Evolutionary conservation across 1,140 invertebrate genomes (phyloP), one percentile per base, ranked within the genome.

Genomic region (Phthorimaea operculella): DNA sequence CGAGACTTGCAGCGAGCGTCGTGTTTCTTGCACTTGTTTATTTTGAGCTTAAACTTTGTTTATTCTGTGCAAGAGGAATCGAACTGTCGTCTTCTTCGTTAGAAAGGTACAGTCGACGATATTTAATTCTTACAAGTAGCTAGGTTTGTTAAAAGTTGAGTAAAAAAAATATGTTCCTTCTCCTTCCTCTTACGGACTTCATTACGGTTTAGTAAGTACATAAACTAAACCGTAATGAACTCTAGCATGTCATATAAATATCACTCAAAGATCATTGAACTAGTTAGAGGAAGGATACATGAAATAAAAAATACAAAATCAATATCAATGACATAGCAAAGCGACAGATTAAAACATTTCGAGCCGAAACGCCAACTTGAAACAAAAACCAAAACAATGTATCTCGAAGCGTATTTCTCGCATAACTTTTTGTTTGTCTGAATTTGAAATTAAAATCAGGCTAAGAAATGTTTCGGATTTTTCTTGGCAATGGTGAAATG

Each of bases 381-480:
- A 39, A 39, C 2, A 39, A n/a, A 39, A 39, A 4, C 1, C 10
- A n/a, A 39, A 39, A 39, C 36, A 39, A 39, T 39, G 36, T 12
- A 39, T 39, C 10, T 39, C 10, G 8, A 39, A 39, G n/a, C 36
- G 36, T 12, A 39, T n/a, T 39, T 39, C n/a, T n/a, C 3, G n/a
- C 10, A 39, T 4, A 39, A 39, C 36, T 39, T 39, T 39, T 39
- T 39, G 8, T 39, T n/a, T 39, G 3, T n/a, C n/a, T 3, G 36
- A 39, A 39, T 39, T 39, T 39, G 36, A 39, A 39, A 39, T 39
- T 39, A 39, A 39, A 39, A 39, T 39, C n/a, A 39, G 36, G 36
- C 10, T 39, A 9, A 34, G n/a, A 39, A n/a, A 39, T 5, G n/a
- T n/a, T 5, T 39, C 36, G n/a, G 8, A 39, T 2, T 39, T n/a